Base-by-base conservation (phyloP, 2,888 invertebrate genomes). In the Dendrolimus houi region DNA sequence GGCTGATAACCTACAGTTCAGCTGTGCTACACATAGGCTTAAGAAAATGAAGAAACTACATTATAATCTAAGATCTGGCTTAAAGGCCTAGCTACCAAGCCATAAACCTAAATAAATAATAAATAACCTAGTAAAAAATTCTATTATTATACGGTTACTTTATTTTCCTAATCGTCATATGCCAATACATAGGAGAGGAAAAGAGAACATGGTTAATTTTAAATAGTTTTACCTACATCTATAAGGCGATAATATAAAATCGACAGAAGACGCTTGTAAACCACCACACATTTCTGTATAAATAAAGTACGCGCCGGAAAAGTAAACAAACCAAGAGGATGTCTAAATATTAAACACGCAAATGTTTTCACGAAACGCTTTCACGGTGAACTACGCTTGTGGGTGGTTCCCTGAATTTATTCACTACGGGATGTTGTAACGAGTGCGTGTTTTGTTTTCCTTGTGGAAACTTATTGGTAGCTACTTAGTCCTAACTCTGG, bases 291-390 rank as follows among this genome's bases (percentile, higher is more conserved):
- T 6, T 29, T 47, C 47, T 47, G 47, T 47, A 47, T 47, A 47
- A 47, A 47, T 47, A 47, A 42, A 9, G 47, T 47, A 47, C 47
- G 47, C 10, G 47, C 47, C 10, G 9, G 47, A 47, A 47, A 47
- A 47, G 9, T 47, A 47, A 47, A 47, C 47, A 47, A 47, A 47
- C 47, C 47, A 47, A 47, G 47, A 8, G 47, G 47, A 47, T 47
- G 47, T 47, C 55, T 53, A 14, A 41, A 53, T 56, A 53, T 57
- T 52, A 54, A 57, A 57, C 57, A 57, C 57, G 57, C 57, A 52
- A 57, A 54, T 54, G 54, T 54, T 57, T 57, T 54, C 40, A 52
- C 54, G 41, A 47, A 57, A 52, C 41, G 40, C 41, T 57, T 54
- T 57, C 40, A 40, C 40, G 41, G 41, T 47, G 54, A 17, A 54